phyloP scores from a whole-genome alignment of 2,888 invertebrate species.

The Pyrrhosoma nymphula region DNA sequence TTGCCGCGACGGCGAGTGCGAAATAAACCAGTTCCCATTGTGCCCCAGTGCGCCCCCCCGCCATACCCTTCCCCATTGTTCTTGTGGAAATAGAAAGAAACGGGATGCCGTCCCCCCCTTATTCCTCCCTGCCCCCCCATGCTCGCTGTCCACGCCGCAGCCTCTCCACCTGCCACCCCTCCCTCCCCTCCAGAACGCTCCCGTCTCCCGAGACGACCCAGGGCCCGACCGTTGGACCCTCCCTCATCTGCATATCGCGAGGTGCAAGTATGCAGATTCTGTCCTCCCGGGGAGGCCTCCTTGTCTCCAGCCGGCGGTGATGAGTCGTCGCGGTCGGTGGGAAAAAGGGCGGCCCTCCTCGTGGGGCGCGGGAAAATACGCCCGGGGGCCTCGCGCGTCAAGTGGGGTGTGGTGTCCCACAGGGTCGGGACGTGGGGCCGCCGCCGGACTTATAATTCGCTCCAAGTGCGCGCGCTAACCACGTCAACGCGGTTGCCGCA shows the following conservation, averaged over 20 bases:
- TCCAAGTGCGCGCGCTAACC: not conserved
- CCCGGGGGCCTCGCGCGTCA: not conserved
- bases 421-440: not conserved
- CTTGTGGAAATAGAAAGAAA: not conserved
- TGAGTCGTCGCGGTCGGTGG: not conserved
- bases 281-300: not conserved
- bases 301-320: not conserved
- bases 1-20: not conserved
- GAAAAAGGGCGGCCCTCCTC: not conserved
- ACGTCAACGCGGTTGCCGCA: too few species aligned
- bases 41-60: not conserved
- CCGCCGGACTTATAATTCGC: not conserved
- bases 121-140: too few species aligned
- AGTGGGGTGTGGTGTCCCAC: conserved; percentile 2
- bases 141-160: not conserved
- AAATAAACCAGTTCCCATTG: conserved; percentile 18
- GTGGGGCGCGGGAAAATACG: not conserved
- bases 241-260: conserved; percentile 1
- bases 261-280: not conserved
- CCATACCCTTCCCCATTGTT: not conserved
- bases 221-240: not conserved
- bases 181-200: too few species aligned
- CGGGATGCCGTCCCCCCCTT: not conserved
- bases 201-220: not conserved
- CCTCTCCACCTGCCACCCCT: not conserved